Evolutionary conservation across 2,888 invertebrate species (phyloP).

Genomic region (Drosophila helvetica): DNA sequence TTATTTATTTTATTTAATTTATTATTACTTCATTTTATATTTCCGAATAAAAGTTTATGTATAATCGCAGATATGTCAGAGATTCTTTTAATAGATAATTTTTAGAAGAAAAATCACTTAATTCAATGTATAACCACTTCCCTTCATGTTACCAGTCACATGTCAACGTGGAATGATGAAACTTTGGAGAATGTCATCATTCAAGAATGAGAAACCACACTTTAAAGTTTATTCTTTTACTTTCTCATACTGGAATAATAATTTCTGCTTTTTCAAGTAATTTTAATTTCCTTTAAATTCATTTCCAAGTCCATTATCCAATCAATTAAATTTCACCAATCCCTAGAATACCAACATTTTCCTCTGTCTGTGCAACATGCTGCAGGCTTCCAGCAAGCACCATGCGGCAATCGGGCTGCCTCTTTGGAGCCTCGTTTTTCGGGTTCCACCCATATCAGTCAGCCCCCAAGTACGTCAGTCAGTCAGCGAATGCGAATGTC

Average conservation of each 20-base stretch:
- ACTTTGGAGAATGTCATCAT: not conserved
- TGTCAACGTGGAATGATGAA: not conserved
- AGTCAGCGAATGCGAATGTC: constrained; percentile 58
- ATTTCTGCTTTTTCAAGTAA: too few species aligned
- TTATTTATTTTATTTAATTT: not conserved
- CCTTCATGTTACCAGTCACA: not conserved
- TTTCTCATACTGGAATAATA: too few species aligned
- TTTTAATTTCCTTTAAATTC: too few species aligned
- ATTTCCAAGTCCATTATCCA: too few species aligned
- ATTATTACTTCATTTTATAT: not conserved
- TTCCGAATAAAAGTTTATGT: not conserved
- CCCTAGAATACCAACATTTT: not conserved
- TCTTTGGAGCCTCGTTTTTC: constrained; percentile 5
- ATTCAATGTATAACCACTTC: not conserved
- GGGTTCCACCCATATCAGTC: constrained; percentile 75
- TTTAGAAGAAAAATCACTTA: not conserved
- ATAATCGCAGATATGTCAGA: not conserved
- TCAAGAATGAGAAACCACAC: too few species aligned
- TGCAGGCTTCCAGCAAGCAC: constrained; percentile 10
- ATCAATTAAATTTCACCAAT: not conserved
- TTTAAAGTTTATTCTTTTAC: too few species aligned
- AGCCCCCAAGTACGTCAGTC: constrained; percentile 73
- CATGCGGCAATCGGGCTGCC: constrained; percentile 5
- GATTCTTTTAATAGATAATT: not conserved
- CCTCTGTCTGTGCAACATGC: constrained; percentile 5